These are phyloP conservation scores for Leptopilina boulardi DNA, from an alignment of 1,140 invertebrate genomes.

Conservation along the genomic window DNA sequence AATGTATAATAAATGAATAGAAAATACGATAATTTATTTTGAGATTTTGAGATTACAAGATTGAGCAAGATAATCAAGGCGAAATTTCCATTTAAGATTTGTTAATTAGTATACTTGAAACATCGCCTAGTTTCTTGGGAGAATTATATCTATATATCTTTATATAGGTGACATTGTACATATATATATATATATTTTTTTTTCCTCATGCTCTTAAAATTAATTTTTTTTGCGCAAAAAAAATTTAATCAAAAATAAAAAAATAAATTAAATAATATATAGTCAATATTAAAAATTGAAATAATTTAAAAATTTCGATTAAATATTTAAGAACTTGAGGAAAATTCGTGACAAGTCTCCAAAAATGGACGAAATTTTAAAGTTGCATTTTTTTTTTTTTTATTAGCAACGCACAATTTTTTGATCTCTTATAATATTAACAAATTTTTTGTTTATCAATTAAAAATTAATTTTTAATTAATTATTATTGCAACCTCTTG, in stretches of 20 bases:
- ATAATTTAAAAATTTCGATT: too few species aligned
- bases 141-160: too few species aligned
- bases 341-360: not conserved
- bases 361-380: conserved; percentile 17
- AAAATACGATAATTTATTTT: conserved; percentile 42
- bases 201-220: too few species aligned
- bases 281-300: too few species aligned
- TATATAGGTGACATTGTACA: conserved; percentile 16
- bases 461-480: too few species aligned
- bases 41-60: conserved; percentile 42
- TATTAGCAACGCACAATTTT: not conserved
- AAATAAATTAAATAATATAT: too few species aligned
- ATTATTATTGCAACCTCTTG: not conserved
- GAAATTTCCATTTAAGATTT: conserved; percentile 38
- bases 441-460: not conserved
- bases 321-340: too few species aligned
- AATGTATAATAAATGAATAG: too few species aligned
- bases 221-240: too few species aligned
- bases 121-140: conserved; percentile 40
- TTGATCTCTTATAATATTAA: conserved; percentile 4
- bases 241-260: too few species aligned
- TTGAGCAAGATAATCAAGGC: conserved; percentile 4
- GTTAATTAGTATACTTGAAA: conserved; percentile 40
- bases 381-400: not conserved
- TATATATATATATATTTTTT: too few species aligned